Base-by-base conservation (phyloP, 1,140 invertebrate species). In the Zaprionus tsacasi region DNA sequence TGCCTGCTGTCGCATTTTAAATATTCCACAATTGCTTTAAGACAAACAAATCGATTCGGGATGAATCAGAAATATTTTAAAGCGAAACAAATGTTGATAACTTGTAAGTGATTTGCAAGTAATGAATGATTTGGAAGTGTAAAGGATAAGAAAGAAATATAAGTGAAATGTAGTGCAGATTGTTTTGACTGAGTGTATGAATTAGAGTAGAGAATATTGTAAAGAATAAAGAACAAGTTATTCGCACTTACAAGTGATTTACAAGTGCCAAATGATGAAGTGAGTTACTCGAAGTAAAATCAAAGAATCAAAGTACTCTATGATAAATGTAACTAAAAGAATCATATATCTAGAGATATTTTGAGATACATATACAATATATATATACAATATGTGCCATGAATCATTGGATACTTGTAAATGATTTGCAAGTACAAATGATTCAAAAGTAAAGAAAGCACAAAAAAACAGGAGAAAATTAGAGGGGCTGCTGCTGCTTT, bases 21-120 rank as follows among this genome's bases (percentile, higher is more conserved):
- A 64, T 54, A 38, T 52, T n/a, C 33, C 15, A 50, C 17, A 50
- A 50, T 0, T 27, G 60, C 60, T 54, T 38, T 25, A 64, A 27
- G 13, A 25, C 25, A 12, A 30, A 27, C 25, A 15, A 40, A 36
- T 38, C 25, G 35, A 25, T 13, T 15, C 27, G 3, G 12, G n/a
- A n/a, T 6, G 52, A 30, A 12, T 35, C 15, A 38, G 30, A 10
- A 11, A 11, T 30, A 13, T 17, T 50, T 50, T 50, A 17, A 50
- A 61, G 30, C 43, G 13, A 45, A n/a, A 3, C 11, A 10, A 50
- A 17, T 50, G 45, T 5, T 25, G 3, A 15, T 50, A 12, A 50
- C 17, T 12, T 50, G 45, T 10, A 17, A 48, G 7, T 48, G 6
- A 48, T 48, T 48, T 17, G 43, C 40, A 45, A 45, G n/a, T 45